phyloP scores from a whole-genome alignment of 2,888 invertebrate species.

The Amphipyra berbera region DNA sequence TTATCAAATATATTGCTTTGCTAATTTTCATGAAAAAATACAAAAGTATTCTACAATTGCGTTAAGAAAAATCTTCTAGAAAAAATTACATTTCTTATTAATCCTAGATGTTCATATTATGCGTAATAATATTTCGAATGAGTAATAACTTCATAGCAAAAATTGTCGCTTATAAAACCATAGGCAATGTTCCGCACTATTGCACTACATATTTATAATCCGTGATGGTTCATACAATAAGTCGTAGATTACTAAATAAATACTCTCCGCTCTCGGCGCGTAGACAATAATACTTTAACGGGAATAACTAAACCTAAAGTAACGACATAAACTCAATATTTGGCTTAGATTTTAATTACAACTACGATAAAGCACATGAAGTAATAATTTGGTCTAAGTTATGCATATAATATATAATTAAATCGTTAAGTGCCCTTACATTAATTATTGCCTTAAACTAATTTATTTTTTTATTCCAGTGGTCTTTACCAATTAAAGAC shows the following conservation, averaged over 20 bases:
- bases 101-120: constrained; percentile 84
- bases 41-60: constrained; percentile 86
- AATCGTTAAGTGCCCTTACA: constrained; percentile 86
- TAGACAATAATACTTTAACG: constrained; percentile 86
- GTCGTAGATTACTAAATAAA: constrained; percentile 79
- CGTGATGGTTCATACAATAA: constrained; percentile 59
- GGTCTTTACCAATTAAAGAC: constrained; percentile 66
- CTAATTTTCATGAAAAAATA: constrained; percentile 86
- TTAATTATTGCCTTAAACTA: constrained; percentile 88
- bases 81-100: constrained; percentile 84
- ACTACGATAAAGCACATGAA: constrained; percentile 88
- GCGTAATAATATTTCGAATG: constrained; percentile 79
- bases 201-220: constrained; percentile 59
- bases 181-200: constrained; percentile 57
- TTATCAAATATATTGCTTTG: constrained; percentile 89
- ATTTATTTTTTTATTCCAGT: constrained; percentile 80
- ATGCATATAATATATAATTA: constrained; percentile 80
- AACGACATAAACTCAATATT: constrained; percentile 88
- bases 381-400: constrained; percentile 90
- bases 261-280: constrained; percentile 79
- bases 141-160: constrained; percentile 69
- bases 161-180: constrained; percentile 69
- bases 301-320: constrained; percentile 82
- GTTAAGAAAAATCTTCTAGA: constrained; percentile 84
- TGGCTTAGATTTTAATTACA: constrained; percentile 89